These are phyloP conservation scores for Pagrus major DNA, from an alignment of 2,113 vertebrate genomes.

Conservation along the genomic window DNA sequence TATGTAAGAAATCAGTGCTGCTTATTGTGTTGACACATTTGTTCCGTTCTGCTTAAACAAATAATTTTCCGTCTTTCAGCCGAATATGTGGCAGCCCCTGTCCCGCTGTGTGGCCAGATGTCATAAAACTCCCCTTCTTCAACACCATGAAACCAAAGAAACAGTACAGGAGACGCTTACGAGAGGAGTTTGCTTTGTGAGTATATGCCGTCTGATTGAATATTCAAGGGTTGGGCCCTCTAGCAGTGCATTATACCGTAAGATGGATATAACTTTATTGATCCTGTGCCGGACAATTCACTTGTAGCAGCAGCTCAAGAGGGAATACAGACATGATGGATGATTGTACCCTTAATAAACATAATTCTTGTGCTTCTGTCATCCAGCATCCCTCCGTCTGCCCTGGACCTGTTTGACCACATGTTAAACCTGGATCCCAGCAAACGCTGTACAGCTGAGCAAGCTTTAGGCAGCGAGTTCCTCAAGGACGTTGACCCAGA, in stretches of 20 bases:
- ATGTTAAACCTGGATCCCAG: slow-evolving; percentile 98
- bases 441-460: slow-evolving; percentile 96
- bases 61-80: slow-evolving; percentile 73
- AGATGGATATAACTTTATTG: too few species aligned
- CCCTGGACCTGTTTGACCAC: slow-evolving; percentile 96
- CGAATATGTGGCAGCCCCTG: slow-evolving; percentile 98
- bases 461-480: slow-evolving; percentile 95
- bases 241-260: background rate
- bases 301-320: too few species aligned
- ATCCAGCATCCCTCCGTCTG: slow-evolving; percentile 91
- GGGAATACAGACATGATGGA: too few species aligned
- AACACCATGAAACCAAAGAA: slow-evolving; percentile 99
- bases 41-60: background rate
- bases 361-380: background rate
- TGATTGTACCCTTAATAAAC: too few species aligned
- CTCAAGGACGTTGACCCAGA: slow-evolving; percentile 95
- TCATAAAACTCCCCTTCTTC: slow-evolving; percentile 99
- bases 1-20: background rate
- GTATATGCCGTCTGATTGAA: slow-evolving; percentile 32
- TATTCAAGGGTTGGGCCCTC: background rate
- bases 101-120: slow-evolving; percentile 98
- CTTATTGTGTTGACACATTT: background rate
- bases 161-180: slow-evolving; percentile 94
- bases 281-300: too few species aligned
- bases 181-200: slow-evolving; percentile 99